These are phyloP conservation scores for Seladonia tumulorum DNA, from an alignment of 2,888 invertebrate species.

Conservation along the genomic window DNA sequence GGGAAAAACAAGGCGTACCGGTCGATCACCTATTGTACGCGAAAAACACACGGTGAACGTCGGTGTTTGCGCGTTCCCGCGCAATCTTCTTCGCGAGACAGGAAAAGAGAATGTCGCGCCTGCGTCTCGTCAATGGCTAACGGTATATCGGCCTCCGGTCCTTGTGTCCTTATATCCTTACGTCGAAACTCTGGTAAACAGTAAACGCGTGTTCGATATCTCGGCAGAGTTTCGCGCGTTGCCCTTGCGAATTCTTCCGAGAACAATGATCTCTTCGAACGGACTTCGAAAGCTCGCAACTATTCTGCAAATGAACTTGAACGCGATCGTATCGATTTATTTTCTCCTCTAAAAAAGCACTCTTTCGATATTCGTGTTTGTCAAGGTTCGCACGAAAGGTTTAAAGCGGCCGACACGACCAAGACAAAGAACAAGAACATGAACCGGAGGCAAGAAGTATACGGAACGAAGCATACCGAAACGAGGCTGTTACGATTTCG, in stretches of 20 bases:
- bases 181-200: conserved; percentile 57
- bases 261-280: background rate
- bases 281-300: too few relatives aligned
- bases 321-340: too few relatives aligned
- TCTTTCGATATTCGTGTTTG: too few relatives aligned
- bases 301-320: too few relatives aligned
- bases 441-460: background rate
- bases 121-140: conserved; percentile 54
- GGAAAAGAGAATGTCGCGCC: conserved; percentile 46
- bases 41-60: conserved; percentile 8
- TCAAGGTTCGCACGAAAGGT: too few relatives aligned
- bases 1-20: background rate
- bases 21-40: background rate
- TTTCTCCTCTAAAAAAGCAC: background rate
- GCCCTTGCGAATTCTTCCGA: background rate
- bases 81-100: conserved; percentile 16
- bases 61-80: background rate
- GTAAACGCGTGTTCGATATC: conserved; percentile 58
- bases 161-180: background rate
- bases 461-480: background rate
- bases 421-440: background rate
- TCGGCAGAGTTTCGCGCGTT: background rate
- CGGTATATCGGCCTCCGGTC: conserved; percentile 74
- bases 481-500: conserved; percentile 9
- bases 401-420: too few relatives aligned